phyloP scores from a whole-genome alignment of 2,113 vertebrate genomes.

The Arenaria interpres region DNA sequence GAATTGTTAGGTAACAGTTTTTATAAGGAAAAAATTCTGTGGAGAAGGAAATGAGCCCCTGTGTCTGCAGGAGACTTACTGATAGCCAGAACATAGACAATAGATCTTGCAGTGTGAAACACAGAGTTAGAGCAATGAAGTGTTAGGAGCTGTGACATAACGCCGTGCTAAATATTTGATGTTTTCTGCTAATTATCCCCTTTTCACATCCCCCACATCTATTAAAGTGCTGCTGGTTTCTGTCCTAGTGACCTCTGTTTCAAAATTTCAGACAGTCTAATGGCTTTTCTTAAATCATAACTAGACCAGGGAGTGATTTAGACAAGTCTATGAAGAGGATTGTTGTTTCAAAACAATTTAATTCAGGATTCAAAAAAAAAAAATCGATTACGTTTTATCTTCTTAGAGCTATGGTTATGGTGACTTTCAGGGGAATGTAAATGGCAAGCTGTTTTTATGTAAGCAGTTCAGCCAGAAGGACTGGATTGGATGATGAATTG shows the following conservation, averaged over 20 bases:
- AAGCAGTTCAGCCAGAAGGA: background rate
- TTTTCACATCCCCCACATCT: background rate
- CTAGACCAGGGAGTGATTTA: background rate
- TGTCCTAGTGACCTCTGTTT: background rate
- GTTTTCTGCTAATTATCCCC: background rate
- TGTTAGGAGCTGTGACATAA: background rate
- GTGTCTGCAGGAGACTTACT: background rate
- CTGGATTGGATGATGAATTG: background rate
- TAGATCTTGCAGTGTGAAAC: background rate
- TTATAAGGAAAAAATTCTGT: background rate
- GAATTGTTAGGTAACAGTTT: background rate
- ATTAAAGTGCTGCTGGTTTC: background rate
- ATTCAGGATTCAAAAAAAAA: background rate
- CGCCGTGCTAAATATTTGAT: background rate
- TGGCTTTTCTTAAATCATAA: background rate
- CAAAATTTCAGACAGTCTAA: background rate
- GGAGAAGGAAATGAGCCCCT: background rate
- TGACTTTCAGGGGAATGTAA: background rate
- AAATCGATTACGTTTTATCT: background rate
- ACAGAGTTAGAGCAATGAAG: background rate
- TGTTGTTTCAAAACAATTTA: background rate
- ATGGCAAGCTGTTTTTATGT: background rate
- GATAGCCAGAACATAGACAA: background rate
- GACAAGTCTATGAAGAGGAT: background rate
- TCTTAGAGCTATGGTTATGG: background rate